phyloP scores from a whole-genome alignment of 2,113 vertebrate species.

The Nipponia nippon region DNA sequence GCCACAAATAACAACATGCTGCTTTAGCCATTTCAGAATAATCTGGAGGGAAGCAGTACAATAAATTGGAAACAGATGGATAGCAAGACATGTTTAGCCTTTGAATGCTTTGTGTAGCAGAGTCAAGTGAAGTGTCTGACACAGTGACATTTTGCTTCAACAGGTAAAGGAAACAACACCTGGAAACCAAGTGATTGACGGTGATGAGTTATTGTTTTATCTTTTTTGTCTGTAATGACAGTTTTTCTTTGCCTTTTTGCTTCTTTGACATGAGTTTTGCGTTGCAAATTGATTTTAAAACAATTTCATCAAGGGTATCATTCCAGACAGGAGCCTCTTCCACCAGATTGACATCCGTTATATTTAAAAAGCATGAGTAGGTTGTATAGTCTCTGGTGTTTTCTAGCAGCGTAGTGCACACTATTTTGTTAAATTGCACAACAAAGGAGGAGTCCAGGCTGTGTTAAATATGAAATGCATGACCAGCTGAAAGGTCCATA shows the following conservation, averaged over 20 bases:
- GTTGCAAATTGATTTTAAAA: background rate
- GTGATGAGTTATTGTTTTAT: background rate
- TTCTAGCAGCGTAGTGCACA: background rate
- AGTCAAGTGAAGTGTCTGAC: constrained; percentile 51
- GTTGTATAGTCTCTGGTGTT: background rate
- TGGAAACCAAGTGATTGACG: background rate
- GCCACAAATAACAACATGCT: background rate
- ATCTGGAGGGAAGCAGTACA: constrained; percentile 27
- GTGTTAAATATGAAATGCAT: background rate
- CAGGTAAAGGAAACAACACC: constrained; percentile 32
- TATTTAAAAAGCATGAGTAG: background rate
- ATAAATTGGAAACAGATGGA: constrained; percentile 50
- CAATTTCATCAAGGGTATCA: background rate
- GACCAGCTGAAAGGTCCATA: background rate
- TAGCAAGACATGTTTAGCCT: background rate
- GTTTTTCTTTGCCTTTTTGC: background rate
- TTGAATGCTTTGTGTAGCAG: background rate
- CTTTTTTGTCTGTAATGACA: background rate
- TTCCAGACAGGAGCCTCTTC: background rate
- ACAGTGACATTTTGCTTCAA: constrained; percentile 7
- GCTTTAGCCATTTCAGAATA: constrained; percentile 33
- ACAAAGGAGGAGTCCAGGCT: background rate
- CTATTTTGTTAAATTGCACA: background rate
- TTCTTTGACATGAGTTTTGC: background rate
- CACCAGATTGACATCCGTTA: background rate